phyloP scores from a whole-genome alignment of 1,140 invertebrate species.

The Zophobas atratus region DNA sequence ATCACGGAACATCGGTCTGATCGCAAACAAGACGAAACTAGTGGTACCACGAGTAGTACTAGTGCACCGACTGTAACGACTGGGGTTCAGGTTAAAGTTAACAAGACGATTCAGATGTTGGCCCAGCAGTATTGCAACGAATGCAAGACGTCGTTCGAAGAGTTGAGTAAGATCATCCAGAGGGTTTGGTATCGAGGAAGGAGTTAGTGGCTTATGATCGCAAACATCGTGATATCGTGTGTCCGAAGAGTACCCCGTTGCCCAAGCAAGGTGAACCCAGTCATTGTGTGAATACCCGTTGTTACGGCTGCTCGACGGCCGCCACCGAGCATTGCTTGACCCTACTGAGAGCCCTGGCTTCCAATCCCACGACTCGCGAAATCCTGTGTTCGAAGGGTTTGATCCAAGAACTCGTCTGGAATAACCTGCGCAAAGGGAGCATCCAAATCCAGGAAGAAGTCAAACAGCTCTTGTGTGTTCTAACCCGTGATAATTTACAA shows the following conservation, averaged over 20 bases:
- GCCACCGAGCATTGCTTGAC: conserved; percentile 96
- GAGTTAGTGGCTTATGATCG: conserved; percentile 95
- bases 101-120: conserved; percentile 86
- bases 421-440: conserved; percentile 88
- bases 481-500: conserved; percentile 91
- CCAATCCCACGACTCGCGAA: conserved; percentile 83
- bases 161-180: conserved; percentile 96
- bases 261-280: conserved; percentile 44
- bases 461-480: conserved; percentile 87
- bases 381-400: conserved; percentile 89
- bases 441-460: conserved; percentile 90
- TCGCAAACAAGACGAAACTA: conserved; percentile 74
- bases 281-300: conserved; percentile 66
- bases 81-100: conserved; percentile 76
- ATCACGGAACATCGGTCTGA: conserved; percentile 84
- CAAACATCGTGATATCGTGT: conserved; percentile 76
- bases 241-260: conserved; percentile 56
- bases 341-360: conserved; percentile 91
- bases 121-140: conserved; percentile 97
- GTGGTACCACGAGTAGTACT: conserved; percentile 16
- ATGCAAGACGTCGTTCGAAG: conserved; percentile 95
- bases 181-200: conserved; percentile 71
- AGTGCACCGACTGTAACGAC: conserved; percentile 62
- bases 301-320: conserved; percentile 89
- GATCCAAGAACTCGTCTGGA: conserved; percentile 91